phyloP scores from a whole-genome alignment of 2,113 vertebrate species.

The Sakesphorus luctuosus region DNA sequence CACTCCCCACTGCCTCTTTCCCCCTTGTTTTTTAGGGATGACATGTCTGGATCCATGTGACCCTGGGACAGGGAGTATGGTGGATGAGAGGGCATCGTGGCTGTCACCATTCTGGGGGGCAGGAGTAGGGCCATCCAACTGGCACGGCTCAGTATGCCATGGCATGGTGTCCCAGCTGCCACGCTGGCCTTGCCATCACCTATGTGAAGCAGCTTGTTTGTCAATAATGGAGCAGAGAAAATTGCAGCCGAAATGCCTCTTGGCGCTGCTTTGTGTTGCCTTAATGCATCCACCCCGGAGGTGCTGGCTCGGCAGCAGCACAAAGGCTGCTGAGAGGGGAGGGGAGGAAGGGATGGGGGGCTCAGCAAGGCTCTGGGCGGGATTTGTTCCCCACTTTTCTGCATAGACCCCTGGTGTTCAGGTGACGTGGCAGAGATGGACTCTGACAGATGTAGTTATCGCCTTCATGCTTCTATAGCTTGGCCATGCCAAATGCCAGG shows the following conservation, averaged over 20 bases:
- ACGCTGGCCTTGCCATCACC: slow-evolving; percentile 15
- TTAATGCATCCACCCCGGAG: slow-evolving; percentile 11
- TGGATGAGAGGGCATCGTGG: accelerated
- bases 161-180: slow-evolving; percentile 33
- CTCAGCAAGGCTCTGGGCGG: neutral
- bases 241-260: slow-evolving; percentile 62
- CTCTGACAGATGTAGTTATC: neutral
- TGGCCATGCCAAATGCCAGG: neutral
- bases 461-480: accelerated
- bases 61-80: neutral
- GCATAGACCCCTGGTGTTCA: accelerated
- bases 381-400: neutral
- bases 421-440: neutral
- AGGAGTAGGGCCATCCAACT: neutral
- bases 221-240: slow-evolving; percentile 70
- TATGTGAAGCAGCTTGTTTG: slow-evolving; percentile 69
- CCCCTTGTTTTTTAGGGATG: neutral
- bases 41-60: neutral
- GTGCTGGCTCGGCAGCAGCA: neutral
- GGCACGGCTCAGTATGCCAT: neutral
- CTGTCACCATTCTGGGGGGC: neutral
- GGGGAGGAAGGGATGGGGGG: neutral
- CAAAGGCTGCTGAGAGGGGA: slow-evolving; percentile 15
- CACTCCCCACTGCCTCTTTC: accelerated
- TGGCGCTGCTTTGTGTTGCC: slow-evolving; percentile 59